Evolutionary conservation across 2,888 invertebrate genomes (phyloP), one percentile per base, ranked within the genome.

Genomic region (Asteroscopus sphinx): DNA sequence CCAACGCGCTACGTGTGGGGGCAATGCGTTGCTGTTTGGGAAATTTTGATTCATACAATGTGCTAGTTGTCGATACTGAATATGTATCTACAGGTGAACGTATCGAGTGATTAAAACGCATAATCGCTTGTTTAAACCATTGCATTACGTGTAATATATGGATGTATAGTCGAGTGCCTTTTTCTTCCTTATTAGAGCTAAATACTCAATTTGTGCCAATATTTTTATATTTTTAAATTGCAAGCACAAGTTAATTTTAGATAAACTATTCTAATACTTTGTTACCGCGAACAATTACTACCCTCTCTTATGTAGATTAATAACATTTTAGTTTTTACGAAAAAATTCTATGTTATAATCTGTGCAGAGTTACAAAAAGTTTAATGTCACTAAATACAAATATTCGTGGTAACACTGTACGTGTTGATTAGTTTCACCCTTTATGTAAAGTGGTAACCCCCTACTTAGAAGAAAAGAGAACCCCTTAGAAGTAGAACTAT

Each of bases 181-280:
- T 82, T 70, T 68, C 48, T 80, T 73, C 53, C 77, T 81, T 69
- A 53, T 73, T 79, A 77, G 58, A 71, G 81, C 79, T 80, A 70
- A 87, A 90, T 89, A 90, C 89, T 91, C 89, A 87, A 82, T 82
- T 82, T 79, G 91, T 91, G 91, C 90, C 91, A 91, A 91, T 70
- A 56, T 85, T 74, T 77, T 79, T 79, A 62, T 69, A 72, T 70
- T 67, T 60, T 80, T 75, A 69, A 73, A 77, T 74, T 79, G 72
- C 73, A 66, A 75, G 77, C 81, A 79, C 78, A 77, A 68, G 32
- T 73, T 74, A 56, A 46, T 67, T 65, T 71, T 76, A 74, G 40
- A 61, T 39, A 16, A 65, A 39, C 52, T 51, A 45, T 58, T 60
- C n/a, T 52, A 65, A 59, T 53, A 67, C 47, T 33, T 61, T 67